Evolutionary conservation across 2,113 vertebrate species (phyloP).

Genomic region (Siphamia tubifer): DNA sequence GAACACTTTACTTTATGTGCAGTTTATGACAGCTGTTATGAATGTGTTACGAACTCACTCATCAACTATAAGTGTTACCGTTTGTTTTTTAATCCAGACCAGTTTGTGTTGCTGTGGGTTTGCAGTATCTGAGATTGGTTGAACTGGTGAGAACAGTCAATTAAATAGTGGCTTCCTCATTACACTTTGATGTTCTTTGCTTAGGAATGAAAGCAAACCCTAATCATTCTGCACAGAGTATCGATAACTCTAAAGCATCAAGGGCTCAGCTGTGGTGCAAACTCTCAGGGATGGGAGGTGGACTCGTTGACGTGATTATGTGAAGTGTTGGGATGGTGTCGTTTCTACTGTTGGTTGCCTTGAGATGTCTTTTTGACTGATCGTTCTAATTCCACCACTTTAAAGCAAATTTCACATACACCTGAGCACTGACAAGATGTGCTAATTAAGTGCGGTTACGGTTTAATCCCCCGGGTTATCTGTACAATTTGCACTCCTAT

Average conservation of each 20-base stretch:
- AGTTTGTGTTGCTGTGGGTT: not conserved
- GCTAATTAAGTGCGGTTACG: conserved; percentile 64
- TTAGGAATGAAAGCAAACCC: conserved; percentile 12
- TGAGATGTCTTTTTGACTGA: conserved; percentile 24
- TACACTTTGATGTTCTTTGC: conserved; percentile 20
- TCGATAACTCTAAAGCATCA: conserved; percentile 30
- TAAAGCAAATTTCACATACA: conserved; percentile 16
- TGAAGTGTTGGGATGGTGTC: conserved; percentile 4
- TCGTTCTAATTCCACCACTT: conserved; percentile 15
- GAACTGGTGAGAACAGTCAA: conserved; percentile 1
- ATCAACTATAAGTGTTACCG: too few species aligned
- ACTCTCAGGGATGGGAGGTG: not conserved
- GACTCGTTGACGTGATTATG: conserved; percentile 25
- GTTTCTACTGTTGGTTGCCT: conserved; percentile 4
- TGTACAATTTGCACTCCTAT: not conserved
- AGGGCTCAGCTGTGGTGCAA: not conserved
- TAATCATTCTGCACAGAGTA: conserved; percentile 33
- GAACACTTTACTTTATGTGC: too few species aligned
- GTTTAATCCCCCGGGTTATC: conserved; percentile 22
- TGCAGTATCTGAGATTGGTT: not conserved
- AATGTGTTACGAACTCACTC: too few species aligned
- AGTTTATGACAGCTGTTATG: too few species aligned
- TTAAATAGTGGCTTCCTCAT: conserved; percentile 14
- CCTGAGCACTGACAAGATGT: conserved; percentile 37
- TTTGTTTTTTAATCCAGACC: not conserved